Percentiles rank a stretch among this genome's conserved stretches.
These are phyloP conservation scores for Megaustenia siamemsis DNA, from an alignment of 2,888 invertebrate species.

Conservation along the genomic window DNA sequence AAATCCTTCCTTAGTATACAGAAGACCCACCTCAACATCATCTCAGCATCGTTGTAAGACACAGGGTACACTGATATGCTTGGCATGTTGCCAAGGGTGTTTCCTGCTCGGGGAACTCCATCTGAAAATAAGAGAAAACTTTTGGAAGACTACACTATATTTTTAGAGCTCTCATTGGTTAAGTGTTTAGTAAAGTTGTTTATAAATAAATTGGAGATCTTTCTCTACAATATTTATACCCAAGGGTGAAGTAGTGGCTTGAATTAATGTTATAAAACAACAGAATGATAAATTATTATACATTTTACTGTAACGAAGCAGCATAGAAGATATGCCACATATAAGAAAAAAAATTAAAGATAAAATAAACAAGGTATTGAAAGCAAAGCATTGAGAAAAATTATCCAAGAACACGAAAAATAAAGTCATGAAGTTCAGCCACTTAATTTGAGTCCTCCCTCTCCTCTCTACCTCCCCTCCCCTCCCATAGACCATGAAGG, in stretches of 20 bases:
- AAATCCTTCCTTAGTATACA: too few relatives aligned
- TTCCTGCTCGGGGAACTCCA: slow-evolving; percentile 67
- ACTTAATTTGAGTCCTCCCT: background rate
- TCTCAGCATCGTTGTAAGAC: slow-evolving; percentile 74
- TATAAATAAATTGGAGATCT: too few relatives aligned
- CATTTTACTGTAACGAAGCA: too few relatives aligned
- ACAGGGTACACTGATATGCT: slow-evolving; percentile 79
- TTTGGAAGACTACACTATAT: too few relatives aligned
- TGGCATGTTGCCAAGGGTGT: slow-evolving; percentile 64
- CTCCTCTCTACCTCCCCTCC: too few relatives aligned
- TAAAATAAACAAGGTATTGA: too few relatives aligned
- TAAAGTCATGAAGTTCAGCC: background rate
- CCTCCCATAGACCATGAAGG: background rate
- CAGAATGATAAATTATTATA: background rate
- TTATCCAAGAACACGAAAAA: background rate
- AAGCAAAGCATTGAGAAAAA: too few relatives aligned
- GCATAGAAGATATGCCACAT: too few relatives aligned
- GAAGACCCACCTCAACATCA: slow-evolving; percentile 71
- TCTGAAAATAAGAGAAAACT: slow-evolving; percentile 63
- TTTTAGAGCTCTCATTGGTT: too few relatives aligned
- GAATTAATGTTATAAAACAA: background rate
- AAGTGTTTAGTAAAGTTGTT: too few relatives aligned
- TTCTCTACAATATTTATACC: too few relatives aligned
- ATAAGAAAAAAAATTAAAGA: too few relatives aligned
- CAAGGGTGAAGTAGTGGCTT: background rate